Conservation (phyloP, 2,888 invertebrate genomes). For the Dermolepida albohirtum region DNA sequence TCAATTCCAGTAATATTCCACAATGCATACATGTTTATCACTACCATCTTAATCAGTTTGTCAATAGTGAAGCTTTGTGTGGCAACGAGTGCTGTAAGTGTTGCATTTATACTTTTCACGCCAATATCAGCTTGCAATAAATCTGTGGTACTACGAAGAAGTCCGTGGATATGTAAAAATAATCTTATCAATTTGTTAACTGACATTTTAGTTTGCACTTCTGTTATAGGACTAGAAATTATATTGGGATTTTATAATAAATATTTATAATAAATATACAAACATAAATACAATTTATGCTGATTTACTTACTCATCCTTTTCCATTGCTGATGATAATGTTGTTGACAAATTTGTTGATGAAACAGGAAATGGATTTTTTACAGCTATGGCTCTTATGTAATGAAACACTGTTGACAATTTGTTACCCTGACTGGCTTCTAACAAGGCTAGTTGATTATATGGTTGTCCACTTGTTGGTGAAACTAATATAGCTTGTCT, state of each 20-base stretch:
- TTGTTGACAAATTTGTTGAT: slow-evolving; percentile 81
- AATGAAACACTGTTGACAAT: slow-evolving; percentile 87
- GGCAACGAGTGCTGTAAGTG: slow-evolving; percentile 80
- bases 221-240: slow-evolving; percentile 62
- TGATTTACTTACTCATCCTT: slow-evolving; percentile 62
- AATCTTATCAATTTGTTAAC: slow-evolving; percentile 70
- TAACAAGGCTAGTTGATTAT: slow-evolving; percentile 87
- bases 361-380: slow-evolving; percentile 89
- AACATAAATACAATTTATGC: slow-evolving; percentile 29
- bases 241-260: too few species aligned
- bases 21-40: slow-evolving; percentile 80
- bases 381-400: slow-evolving; percentile 85
- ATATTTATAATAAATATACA: neutral
- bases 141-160: slow-evolving; percentile 68
- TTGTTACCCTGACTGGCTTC: slow-evolving; percentile 85
- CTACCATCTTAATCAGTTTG: slow-evolving; percentile 81
- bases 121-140: slow-evolving; percentile 72
- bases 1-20: slow-evolving; percentile 70
- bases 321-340: slow-evolving; percentile 71
- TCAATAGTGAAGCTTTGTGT: slow-evolving; percentile 82
- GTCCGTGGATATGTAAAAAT: slow-evolving; percentile 74
- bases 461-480: slow-evolving; percentile 86
- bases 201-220: slow-evolving; percentile 71
- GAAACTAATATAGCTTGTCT: slow-evolving; percentile 81
- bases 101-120: slow-evolving; percentile 75